These are phyloP conservation scores for Chaetogeoica ovagalla DNA, from an alignment of 2,888 invertebrate species.

Conservation along the genomic window DNA sequence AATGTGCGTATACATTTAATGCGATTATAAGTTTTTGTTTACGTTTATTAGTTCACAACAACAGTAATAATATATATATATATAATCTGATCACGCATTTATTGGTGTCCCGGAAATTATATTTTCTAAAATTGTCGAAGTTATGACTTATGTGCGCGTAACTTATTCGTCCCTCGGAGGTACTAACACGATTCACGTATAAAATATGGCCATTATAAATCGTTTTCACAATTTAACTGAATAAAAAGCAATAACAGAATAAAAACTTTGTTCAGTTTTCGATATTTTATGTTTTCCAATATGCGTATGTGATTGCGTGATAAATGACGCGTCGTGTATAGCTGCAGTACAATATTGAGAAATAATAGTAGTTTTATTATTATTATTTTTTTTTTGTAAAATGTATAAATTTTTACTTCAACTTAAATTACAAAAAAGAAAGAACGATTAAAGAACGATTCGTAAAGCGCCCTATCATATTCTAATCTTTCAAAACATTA, in stretches of 20 bases:
- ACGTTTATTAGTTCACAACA: not conserved
- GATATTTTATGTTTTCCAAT: constrained; percentile 25
- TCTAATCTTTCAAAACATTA: too few species aligned
- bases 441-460: too few species aligned
- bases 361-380: too few species aligned
- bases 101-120: constrained; percentile 24
- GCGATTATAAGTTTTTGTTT: constrained; percentile 9
- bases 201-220: constrained; percentile 46
- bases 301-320: not conserved
- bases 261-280: constrained; percentile 31
- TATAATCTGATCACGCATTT: constrained; percentile 3
- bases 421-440: too few species aligned
- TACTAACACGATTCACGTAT: constrained; percentile 18
- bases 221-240: constrained; percentile 34
- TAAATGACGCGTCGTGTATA: constrained; percentile 11
- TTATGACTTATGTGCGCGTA: constrained; percentile 26
- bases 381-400: too few species aligned
- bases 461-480: too few species aligned
- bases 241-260: constrained; percentile 23
- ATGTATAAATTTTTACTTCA: too few species aligned
- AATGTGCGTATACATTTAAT: not conserved
- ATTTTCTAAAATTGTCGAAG: constrained; percentile 23
- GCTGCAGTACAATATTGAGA: too few species aligned
- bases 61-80: not conserved
- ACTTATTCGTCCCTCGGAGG: constrained; percentile 38